Evolutionary conservation across 2,888 invertebrate species (phyloP).

Genomic region (Apodemia zela): DNA sequence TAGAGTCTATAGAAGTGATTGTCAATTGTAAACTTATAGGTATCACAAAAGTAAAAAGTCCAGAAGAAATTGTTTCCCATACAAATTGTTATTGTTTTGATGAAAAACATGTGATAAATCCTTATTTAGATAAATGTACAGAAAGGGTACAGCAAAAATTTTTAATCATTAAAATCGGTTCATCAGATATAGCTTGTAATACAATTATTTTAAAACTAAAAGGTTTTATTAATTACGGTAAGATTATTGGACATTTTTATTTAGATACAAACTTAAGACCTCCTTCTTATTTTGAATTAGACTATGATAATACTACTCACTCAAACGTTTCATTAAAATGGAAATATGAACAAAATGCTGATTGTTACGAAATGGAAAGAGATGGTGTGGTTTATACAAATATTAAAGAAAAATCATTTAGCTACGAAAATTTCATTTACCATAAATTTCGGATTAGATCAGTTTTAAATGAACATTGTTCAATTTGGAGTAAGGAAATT

Average conservation of each 20-base stretch:
- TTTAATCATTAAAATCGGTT: slow-evolving; percentile 55
- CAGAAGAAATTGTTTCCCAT: slow-evolving; percentile 46
- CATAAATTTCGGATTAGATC: slow-evolving; percentile 58
- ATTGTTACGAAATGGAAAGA: slow-evolving; percentile 61
- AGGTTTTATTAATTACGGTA: slow-evolving; percentile 43
- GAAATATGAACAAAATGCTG: slow-evolving; percentile 39
- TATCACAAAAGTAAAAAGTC: slow-evolving; percentile 44
- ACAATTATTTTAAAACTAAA: slow-evolving; percentile 56
- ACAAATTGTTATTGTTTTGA: slow-evolving; percentile 53
- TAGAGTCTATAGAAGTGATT: slow-evolving; percentile 47
- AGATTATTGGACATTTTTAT: slow-evolving; percentile 42
- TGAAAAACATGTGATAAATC: slow-evolving; percentile 50
- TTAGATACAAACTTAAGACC: slow-evolving; percentile 35
- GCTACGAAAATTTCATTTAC: slow-evolving; percentile 48
- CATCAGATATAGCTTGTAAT: slow-evolving; percentile 46
- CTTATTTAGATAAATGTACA: slow-evolving; percentile 44
- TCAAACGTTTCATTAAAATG: slow-evolving; percentile 50
- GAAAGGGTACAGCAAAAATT: slow-evolving; percentile 43
- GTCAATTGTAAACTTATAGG: slow-evolving; percentile 47
- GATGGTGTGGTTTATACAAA: slow-evolving; percentile 54
- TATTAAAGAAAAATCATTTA: slow-evolving; percentile 42
- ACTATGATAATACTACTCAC: slow-evolving; percentile 41
- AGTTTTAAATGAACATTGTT: slow-evolving; percentile 44
- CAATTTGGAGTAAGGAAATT: slow-evolving; percentile 55
- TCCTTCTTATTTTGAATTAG: slow-evolving; percentile 42